Percentiles rank a stretch among this genome's conserved stretches.
Evolutionary conservation across 1,140 invertebrate genomes (phyloP).

Genomic region (Macrobrachium rosenbergii): DNA sequence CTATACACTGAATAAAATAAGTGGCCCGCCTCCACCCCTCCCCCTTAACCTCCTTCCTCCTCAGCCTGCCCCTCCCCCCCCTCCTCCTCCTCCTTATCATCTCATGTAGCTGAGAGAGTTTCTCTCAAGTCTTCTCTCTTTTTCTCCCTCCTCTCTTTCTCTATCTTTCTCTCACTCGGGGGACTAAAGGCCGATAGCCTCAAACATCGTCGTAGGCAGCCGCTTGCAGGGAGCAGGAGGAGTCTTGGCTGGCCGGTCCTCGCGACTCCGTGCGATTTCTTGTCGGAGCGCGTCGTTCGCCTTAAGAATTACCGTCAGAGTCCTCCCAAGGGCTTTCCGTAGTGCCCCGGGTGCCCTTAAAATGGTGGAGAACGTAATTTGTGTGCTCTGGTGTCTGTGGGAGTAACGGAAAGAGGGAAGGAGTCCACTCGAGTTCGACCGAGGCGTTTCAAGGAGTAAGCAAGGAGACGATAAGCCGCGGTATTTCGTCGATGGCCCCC

Average conservation of each 20-base stretch:
- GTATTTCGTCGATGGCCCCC: constrained; percentile 44
- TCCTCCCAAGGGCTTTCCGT: no score
- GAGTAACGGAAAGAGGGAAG: no score
- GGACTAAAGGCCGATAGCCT: constrained; percentile 61
- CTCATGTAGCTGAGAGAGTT: neutral
- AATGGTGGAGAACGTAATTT: no score
- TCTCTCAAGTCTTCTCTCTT: constrained; percentile 2
- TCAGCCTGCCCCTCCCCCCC: neutral
- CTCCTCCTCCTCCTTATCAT: constrained; percentile 5
- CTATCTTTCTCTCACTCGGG: constrained; percentile 30
- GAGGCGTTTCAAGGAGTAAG: constrained; percentile 5
- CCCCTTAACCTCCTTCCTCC: neutral
- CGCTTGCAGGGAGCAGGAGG: constrained; percentile 32
- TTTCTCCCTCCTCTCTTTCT: constrained; percentile 28
- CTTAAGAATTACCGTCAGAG: no score
- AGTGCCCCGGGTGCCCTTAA: no score
- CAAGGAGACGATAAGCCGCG: constrained; percentile 3
- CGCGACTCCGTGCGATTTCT: constrained; percentile 41
- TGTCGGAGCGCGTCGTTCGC: constrained; percentile 18
- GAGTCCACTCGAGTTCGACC: neutral
- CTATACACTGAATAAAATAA: no score
- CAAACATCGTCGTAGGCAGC: constrained; percentile 43
- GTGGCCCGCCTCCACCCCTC: neutral
- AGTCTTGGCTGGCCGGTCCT: constrained; percentile 24
- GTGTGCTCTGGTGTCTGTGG: no score